Base-by-base conservation (phyloP, 2,888 invertebrate genomes). In the Xestobium rufovillosum region DNA sequence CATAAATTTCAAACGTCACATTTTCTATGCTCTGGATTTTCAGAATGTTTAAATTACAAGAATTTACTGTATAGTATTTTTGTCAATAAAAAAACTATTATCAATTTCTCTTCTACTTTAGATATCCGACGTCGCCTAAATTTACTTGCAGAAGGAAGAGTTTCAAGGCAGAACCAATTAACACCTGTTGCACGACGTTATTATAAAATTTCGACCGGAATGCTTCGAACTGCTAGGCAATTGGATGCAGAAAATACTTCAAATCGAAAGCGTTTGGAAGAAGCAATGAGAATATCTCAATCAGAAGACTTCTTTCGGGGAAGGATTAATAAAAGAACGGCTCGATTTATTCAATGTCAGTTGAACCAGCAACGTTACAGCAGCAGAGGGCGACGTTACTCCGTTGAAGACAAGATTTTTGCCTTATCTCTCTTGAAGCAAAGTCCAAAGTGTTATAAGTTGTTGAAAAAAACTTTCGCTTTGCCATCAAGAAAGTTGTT, bases 401-500 rank as follows among this genome's bases (percentile, higher is more conserved):
- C 38, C 4, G 10, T 35, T 2, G 31, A 41, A 4, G 43, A 41
- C 13, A 43, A 43, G 27, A 23, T 41, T 14, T 14, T 33, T 36
- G 26, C 39, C 3, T 15, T 42, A 9, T 33, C 39, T 13, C 12
- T 41, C 8, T 32, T 31, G 12, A 46, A 42, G 35, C 34, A 29
- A 30, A 34, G 39, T 14, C 44, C 41, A 14, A 37, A 30, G 9
- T 36, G 45, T 28, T 45, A 43, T 28, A 14, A 17, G 14, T 27
- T 44, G 19, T 17, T 46, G 3, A 15, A 41, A 25, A 41, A 41
- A 32, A 27, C 44, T 29, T 26, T 47, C 12, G 37, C 41, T 14
- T 26, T 47, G 26, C 47, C 46, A 6, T 42, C 41, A 11, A 42
- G 36, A 25, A 40, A 36, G 31, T 41, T 43, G 4, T 9, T 46